Base-by-base conservation (phyloP, 2,113 vertebrate species). In the Seriola quinqueradiata region DNA sequence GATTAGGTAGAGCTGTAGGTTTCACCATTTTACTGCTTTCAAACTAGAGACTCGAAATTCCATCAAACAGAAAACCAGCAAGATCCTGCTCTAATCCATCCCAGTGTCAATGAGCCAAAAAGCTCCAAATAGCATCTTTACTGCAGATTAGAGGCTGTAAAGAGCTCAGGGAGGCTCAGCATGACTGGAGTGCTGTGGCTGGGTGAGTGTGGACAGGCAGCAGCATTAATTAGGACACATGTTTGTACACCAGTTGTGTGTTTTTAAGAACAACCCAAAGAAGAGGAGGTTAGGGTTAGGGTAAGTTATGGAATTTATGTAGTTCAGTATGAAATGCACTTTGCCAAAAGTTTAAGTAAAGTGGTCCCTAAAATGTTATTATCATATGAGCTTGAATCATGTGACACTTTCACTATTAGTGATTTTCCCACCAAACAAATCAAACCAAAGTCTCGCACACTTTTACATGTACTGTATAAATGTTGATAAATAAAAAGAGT, bases 131-230 rank as follows among this genome's bases (percentile, higher is more conserved):
- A 74, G 63, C 1, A 52, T 84, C 4, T 64, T 84, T 74, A 50
- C 17, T 73, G 48, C 58, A 64, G 82, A 75, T 68, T 79, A 74
- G 48, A 48, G 75, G 32, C 82, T 23, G 76, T 69, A 69, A 79
- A 84, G 57, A 79, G 75, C 82, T 84, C 76, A 83, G 74, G 3
- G 61, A 42, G 63, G 68, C 81, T 83, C 54, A 70, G 48, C 4
- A 50, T 40, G 70, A 79, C 58, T 64, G 57, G 63, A 44, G 61
- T 1, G 21, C 68, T 19, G 81, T 2, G 42, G 42, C 55, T 14
- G n/a, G 36, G 44, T 76, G 74, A 57, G 23, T 16, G 64, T 13
- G 52, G 38, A 48, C 52, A 13, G 19, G 36, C 64, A 21, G 63
- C 54, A 13, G 44, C 32, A 25, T 61, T 54, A 70, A 79, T 79